Conservation (phyloP, 2,113 vertebrate genomes). For the Chloroceryle aenea region DNA sequence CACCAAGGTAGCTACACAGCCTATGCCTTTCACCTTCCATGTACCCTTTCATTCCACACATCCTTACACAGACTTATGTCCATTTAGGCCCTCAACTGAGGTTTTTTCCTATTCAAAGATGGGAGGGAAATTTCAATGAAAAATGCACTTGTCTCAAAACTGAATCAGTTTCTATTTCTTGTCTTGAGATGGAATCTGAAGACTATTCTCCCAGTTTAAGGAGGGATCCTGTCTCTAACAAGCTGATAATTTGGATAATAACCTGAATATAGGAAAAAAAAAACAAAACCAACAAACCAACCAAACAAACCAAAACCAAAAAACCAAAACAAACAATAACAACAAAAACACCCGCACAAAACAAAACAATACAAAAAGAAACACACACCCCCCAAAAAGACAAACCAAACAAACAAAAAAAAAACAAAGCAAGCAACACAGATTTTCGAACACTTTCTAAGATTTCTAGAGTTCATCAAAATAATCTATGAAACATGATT, state of each 20-base stretch:
- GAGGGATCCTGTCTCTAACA: background rate
- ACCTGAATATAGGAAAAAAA: background rate
- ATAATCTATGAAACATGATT: background rate
- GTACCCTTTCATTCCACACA: background rate
- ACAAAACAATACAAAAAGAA: too few species aligned
- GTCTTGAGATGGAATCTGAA: background rate
- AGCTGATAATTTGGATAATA: background rate
- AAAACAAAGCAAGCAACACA: background rate
- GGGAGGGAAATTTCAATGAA: background rate
- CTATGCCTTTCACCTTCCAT: background rate
- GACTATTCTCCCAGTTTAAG: background rate
- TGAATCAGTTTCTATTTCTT: background rate
- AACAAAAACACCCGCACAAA: too few species aligned
- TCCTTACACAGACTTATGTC: background rate
- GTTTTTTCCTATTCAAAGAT: background rate
- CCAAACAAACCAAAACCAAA: too few species aligned
- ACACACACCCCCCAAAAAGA: too few species aligned
- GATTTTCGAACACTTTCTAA: background rate
- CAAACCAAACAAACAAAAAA: too few species aligned
- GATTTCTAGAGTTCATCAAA: background rate
- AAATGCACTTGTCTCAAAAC: background rate
- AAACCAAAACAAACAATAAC: too few species aligned
- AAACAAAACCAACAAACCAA: background rate
- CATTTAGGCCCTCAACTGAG: background rate
- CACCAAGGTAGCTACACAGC: background rate